Evolutionary conservation across 35 echinoderm and acorn worm genomes (phyloP).

Genomic region (Ophioderma brevispina): DNA sequence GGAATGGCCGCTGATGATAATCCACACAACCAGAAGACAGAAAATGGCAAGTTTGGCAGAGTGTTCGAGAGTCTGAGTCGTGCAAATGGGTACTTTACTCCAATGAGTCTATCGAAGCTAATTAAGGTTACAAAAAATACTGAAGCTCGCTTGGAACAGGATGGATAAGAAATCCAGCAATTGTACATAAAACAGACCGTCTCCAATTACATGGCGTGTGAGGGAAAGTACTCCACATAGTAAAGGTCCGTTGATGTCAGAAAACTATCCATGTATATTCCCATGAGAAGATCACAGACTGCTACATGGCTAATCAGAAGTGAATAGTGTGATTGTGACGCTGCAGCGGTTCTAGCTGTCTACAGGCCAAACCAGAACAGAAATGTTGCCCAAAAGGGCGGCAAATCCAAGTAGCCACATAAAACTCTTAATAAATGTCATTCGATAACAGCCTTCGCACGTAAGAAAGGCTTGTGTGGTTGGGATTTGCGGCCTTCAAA

Average conservation of each 20-base stretch:
- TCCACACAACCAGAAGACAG: neutral
- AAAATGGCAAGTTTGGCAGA: neutral
- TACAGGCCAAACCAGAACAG: conserved; percentile 29
- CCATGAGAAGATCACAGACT: conserved; percentile 37
- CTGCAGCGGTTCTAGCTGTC: neutral
- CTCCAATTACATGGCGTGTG: conserved; percentile 20
- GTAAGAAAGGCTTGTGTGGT: neutral
- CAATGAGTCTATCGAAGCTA: conserved; percentile 37
- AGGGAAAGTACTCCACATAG: conserved; percentile 15
- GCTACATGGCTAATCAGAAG: neutral
- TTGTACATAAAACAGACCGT: neutral
- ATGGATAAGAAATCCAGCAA: conserved; percentile 25
- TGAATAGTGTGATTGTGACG: neutral
- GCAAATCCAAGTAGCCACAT: conserved; percentile 51
- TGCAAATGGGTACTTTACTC: conserved; percentile 27
- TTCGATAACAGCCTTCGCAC: neutral
- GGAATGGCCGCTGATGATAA: neutral
- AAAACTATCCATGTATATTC: conserved; percentile 46
- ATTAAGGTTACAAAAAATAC: conserved; percentile 54
- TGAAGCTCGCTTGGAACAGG: conserved; percentile 48
- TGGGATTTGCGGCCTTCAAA: neutral
- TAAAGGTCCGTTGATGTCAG: conserved; percentile 29
- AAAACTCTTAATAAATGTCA: neutral
- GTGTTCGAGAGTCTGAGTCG: neutral
- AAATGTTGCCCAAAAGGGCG: conserved; percentile 42